phyloP scores from a whole-genome alignment of 2,797 vertebrate species.

The Sparus aurata region DNA sequence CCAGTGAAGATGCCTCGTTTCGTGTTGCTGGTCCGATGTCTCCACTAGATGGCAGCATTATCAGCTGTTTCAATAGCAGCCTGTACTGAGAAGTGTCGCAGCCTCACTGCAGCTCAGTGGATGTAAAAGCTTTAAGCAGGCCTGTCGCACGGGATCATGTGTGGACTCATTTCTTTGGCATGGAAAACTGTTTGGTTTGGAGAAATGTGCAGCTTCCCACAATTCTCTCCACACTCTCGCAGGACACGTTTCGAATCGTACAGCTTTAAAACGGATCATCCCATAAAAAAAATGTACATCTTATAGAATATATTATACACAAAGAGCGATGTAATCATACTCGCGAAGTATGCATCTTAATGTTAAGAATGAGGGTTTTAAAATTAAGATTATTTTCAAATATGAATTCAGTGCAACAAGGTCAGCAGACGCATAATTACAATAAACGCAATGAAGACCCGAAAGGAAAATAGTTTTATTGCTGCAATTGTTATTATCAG shows the following conservation, averaged over 20 bases:
- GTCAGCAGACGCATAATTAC: not conserved
- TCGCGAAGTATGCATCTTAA: not conserved
- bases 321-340: not conserved
- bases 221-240: not conserved
- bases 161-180: not conserved
- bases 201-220: not conserved
- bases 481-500: not conserved
- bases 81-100: not conserved
- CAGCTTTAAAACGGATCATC: not conserved
- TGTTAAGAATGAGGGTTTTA: not conserved
- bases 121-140: not conserved
- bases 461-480: not conserved
- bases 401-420: not conserved
- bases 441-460: not conserved
- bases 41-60: conserved; percentile 82
- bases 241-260: not conserved
- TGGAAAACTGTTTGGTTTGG: not conserved
- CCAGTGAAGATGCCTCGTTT: not conserved
- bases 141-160: not conserved
- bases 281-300: not conserved
- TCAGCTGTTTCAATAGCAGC: conserved; percentile 39
- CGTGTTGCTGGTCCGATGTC: not conserved
- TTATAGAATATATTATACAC: not conserved
- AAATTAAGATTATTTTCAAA: not conserved
- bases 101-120: not conserved